Evolutionary conservation across 2,888 invertebrate genomes (phyloP), one percentile per base, ranked within the genome.

Genomic region (Ophonus ardosiacus): DNA sequence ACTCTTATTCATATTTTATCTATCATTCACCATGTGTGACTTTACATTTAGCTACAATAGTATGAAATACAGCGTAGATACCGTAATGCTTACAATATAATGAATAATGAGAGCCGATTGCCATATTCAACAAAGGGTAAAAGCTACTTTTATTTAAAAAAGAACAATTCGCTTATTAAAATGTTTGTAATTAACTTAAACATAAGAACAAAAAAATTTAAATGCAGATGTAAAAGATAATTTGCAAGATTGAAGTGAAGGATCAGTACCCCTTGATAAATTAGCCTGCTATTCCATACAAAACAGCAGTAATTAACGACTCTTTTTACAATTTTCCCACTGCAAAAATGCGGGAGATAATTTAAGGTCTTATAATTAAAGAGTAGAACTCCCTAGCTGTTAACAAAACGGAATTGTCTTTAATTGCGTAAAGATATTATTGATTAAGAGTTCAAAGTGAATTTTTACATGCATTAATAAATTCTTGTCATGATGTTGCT

Each of bases 391-490:
- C 5, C 18, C 2, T 8, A 10, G 31, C 6, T 24, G 65, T 68
- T 68, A 74, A 74, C 51, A 74, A 74, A 43, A 43, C 71, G 71
- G 51, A 74, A 74, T 43, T 74, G 51, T 74, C 51, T 74, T 74
- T 40, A 74, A 43, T 74, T 74, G 71, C 51, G 51, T 74, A 43
- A 74, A 17, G 71, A 74, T 74, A 43, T 43, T 68, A 74, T 61
- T 43, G 71, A 68, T 82, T 8, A 68, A 17, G 38, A 43, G 57
- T 71, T 82, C 61, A 76, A 83, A 76, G 59, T 18, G 61, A 83
- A 76, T 83, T 83, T 83, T 83, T 83, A 40, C 74, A 56, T 81
- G n/a, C 74, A 68, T 83, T 74, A 84, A 84, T 84, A 74, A 84
- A 84, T 84, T 84, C 84, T 40, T 40, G 78, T 84, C 78, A 84